phyloP scores from a whole-genome alignment of 2,888 invertebrate species.

The Brachylomia viminalis region DNA sequence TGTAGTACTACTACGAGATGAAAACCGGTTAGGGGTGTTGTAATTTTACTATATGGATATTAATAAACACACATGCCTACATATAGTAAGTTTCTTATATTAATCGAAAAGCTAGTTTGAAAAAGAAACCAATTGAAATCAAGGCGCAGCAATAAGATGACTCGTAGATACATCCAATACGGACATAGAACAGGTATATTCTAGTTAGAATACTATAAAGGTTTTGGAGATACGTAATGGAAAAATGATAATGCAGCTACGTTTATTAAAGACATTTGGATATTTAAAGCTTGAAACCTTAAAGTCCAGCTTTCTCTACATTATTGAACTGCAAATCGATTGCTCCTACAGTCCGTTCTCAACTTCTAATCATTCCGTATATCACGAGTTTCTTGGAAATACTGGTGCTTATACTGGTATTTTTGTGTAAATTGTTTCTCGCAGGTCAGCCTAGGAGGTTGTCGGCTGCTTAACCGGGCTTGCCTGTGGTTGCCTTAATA shows the following conservation, averaged over 20 bases:
- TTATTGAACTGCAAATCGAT: not conserved
- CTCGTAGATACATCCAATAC: not conserved
- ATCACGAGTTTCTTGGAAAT: not conserved
- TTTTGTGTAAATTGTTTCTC: too few species aligned
- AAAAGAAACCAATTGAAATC: slow-evolving; percentile 26
- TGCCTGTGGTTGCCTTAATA: too few species aligned
- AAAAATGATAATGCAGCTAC: not conserved
- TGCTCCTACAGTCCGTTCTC: not conserved
- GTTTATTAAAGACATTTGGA: too few species aligned
- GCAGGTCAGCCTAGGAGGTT: too few species aligned
- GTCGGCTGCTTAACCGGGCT: too few species aligned
- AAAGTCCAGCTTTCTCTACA: not conserved
- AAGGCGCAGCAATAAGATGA: slow-evolving; percentile 22
- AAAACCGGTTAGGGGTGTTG: slow-evolving; percentile 79
- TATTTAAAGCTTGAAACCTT: not conserved
- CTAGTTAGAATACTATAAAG: not conserved
- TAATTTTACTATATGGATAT: slow-evolving; percentile 63
- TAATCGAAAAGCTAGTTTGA: slow-evolving; percentile 47
- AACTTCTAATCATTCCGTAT: not conserved
- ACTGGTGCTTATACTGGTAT: too few species aligned
- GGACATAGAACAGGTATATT: not conserved
- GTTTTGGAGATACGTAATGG: not conserved
- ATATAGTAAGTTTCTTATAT: slow-evolving; percentile 33
- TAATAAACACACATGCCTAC: slow-evolving; percentile 42
- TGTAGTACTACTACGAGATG: slow-evolving; percentile 62